Percentiles rank a stretch among this genome's conserved stretches.
Conservation (phyloP, 1,140 invertebrate species). For the Eurosta solidaginis region DNA sequence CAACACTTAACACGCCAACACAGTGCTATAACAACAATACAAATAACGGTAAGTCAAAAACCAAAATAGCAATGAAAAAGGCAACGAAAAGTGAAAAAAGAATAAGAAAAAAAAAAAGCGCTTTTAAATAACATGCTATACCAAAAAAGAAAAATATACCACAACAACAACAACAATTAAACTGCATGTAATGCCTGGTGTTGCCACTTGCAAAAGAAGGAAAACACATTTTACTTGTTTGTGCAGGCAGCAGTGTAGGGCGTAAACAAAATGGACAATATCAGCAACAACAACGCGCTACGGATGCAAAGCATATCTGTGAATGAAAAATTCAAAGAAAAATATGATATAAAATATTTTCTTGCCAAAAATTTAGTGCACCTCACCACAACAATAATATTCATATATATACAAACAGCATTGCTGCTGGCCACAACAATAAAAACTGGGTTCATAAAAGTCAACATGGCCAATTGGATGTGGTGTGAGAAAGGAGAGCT, state of each 20-base stretch:
- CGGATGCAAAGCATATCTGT: background rate
- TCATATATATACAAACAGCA: background rate
- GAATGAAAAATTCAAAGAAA: constrained; percentile 13
- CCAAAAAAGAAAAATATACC: background rate
- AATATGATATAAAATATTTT: constrained; percentile 27
- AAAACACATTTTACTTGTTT: background rate
- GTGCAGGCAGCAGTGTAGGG: background rate
- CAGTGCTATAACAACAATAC: background rate
- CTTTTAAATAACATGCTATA: background rate
- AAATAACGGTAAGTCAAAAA: background rate
- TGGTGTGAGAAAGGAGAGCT: background rate
- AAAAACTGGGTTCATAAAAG: constrained; percentile 23
- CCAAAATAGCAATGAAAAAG: background rate
- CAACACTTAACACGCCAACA: background rate
- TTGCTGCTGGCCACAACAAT: constrained; percentile 5
- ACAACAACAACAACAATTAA: constrained; percentile 12
- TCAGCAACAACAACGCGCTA: background rate
- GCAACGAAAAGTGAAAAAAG: background rate
- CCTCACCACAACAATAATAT: background rate
- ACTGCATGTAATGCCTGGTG: background rate
- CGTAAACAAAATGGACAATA: background rate
- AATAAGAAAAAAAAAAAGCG: constrained; percentile 7
- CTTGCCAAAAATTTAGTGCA: constrained; percentile 22
- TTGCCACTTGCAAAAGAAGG: background rate
- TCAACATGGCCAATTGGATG: background rate